phyloP scores from a whole-genome alignment of 53 echinoderm and acorn worm genomes.

The Astropecten irregularis region DNA sequence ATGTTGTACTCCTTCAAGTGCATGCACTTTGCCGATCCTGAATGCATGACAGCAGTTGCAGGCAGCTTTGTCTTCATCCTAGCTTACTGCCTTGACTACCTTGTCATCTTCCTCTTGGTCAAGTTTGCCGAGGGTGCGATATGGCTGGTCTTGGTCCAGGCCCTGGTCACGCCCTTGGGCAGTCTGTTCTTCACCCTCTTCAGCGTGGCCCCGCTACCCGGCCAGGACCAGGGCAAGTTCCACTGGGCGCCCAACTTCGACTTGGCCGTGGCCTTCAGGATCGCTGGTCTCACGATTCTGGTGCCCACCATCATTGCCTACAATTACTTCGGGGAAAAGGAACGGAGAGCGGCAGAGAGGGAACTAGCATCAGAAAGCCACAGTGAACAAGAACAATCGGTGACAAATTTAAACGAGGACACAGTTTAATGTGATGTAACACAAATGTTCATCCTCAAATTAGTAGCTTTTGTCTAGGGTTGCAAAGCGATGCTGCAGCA shows the following conservation, averaged over 20 bases:
- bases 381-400: no score
- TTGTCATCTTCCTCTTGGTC: slow-evolving; percentile 85
- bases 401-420: no score
- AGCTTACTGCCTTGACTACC: slow-evolving; percentile 77
- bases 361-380: not conserved
- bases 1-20: slow-evolving; percentile 72
- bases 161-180: slow-evolving; percentile 83
- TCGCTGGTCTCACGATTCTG: slow-evolving; percentile 72
- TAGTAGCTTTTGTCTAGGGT: no score
- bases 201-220: slow-evolving; percentile 30
- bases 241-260: slow-evolving; percentile 84
- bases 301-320: slow-evolving; percentile 89
- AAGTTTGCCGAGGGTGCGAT: slow-evolving; percentile 94
- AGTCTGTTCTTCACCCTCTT: slow-evolving; percentile 91
- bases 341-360: slow-evolving; percentile 20
- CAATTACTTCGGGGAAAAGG: slow-evolving; percentile 79
- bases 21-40: slow-evolving; percentile 68
- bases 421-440: no score
- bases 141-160: slow-evolving; percentile 87
- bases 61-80: slow-evolving; percentile 77
- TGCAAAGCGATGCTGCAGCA: no score
- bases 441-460: no score
- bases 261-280: slow-evolving; percentile 73
- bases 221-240: slow-evolving; percentile 42
- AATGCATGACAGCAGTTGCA: slow-evolving; percentile 67